phyloP scores from a whole-genome alignment of 2,888 invertebrate genomes.

The Iphiclides podalirius region DNA sequence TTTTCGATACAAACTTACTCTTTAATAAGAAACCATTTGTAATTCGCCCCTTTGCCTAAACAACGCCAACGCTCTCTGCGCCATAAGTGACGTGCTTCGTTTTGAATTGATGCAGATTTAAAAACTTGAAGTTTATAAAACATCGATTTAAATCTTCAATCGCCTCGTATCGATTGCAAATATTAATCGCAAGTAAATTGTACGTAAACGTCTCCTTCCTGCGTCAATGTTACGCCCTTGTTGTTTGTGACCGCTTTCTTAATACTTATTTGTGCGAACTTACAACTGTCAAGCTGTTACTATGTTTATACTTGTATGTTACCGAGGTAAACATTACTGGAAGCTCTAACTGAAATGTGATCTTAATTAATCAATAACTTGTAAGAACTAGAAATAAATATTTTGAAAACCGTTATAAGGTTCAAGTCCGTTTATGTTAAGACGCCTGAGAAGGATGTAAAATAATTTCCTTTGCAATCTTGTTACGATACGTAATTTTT shows the following conservation, averaged over 20 bases:
- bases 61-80: slow-evolving; percentile 1
- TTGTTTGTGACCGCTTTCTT: neutral
- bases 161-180: too few species aligned
- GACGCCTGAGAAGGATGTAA: neutral
- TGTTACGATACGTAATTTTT: slow-evolving; percentile 44
- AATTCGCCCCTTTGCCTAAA: neutral
- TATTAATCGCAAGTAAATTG: too few species aligned
- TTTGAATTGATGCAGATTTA: too few species aligned
- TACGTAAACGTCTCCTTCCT: too few species aligned
- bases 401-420: slow-evolving; percentile 1
- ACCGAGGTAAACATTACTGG: neutral
- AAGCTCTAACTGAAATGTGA: neutral
- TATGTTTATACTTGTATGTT: neutral
- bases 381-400: slow-evolving; percentile 9
- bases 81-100: too few species aligned
- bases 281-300: neutral
- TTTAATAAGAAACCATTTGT: neutral
- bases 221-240: neutral
- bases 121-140: too few species aligned
- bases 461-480: slow-evolving; percentile 25
- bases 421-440: slow-evolving; percentile 27
- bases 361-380: neutral
- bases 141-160: too few species aligned
- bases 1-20: neutral
- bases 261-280: slow-evolving; percentile 5